These are phyloP conservation scores for Catalaphyllia jardinei DNA, from an alignment of 64 coral and sea anemone species.

Conservation along the genomic window DNA sequence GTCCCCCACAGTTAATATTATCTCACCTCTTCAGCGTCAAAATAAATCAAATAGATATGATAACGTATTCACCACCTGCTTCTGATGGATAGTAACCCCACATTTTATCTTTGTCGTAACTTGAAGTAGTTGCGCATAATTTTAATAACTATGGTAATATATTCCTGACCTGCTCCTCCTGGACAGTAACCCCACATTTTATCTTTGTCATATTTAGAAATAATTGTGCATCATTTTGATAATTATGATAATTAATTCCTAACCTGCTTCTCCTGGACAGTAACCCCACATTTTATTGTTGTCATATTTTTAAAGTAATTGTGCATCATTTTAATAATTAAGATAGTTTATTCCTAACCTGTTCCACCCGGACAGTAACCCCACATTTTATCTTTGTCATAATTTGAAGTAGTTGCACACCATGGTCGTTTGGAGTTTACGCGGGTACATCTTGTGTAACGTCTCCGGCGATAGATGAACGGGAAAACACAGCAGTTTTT, in stretches of 20 bases:
- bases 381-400: slow-evolving; percentile 61
- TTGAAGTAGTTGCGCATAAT: slow-evolving; percentile 46
- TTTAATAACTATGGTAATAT: no score
- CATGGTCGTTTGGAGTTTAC: slow-evolving; percentile 16
- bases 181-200: no score
- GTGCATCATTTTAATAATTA: neutral
- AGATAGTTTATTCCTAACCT: neutral
- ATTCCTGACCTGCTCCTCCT: no score
- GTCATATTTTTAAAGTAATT: slow-evolving; percentile 37
- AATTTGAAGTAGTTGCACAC: slow-evolving; percentile 56
- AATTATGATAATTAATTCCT: neutral
- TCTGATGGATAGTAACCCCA: slow-evolving; percentile 43
- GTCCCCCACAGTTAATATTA: no score
- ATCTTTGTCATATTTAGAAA: neutral
- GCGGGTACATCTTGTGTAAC: slow-evolving; percentile 37
- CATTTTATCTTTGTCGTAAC: slow-evolving; percentile 58
- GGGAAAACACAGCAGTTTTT: slow-evolving; percentile 61
- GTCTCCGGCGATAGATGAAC: slow-evolving; percentile 44
- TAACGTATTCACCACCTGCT: neutral
- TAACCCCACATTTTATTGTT: slow-evolving; percentile 54
- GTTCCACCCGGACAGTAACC: slow-evolving; percentile 33
- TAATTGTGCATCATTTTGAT: no score
- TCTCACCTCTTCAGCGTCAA: no score
- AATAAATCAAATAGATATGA: neutral
- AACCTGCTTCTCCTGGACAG: slow-evolving; percentile 20